Evolutionary conservation across 1,140 invertebrate genomes (phyloP).

Genomic region (Drosophila aff.): DNA sequence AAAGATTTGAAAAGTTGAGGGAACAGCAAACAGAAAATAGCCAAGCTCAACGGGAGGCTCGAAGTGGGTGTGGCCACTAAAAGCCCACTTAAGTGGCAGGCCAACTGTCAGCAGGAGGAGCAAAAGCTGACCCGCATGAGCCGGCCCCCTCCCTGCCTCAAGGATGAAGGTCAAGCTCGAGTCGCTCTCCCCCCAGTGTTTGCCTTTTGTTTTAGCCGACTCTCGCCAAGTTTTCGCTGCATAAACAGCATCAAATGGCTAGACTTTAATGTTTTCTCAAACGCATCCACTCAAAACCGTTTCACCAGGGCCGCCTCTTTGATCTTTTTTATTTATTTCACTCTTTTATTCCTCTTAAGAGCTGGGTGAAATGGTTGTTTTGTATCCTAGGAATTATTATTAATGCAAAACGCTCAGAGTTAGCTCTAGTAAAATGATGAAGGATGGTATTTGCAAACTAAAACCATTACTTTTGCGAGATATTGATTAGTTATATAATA

Average conservation of each 20-base stretch:
- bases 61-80: slow-evolving; percentile 47
- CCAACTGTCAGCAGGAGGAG: slow-evolving; percentile 34
- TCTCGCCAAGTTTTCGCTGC: slow-evolving; percentile 35
- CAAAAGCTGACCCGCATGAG: slow-evolving; percentile 40
- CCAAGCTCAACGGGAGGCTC: slow-evolving; percentile 18
- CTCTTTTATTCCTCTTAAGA: background rate
- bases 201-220: slow-evolving; percentile 37
- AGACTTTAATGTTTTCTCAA: slow-evolving; percentile 70
- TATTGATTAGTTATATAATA: no score
- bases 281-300: slow-evolving; percentile 67
- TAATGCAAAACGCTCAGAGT: background rate
- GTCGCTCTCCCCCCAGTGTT: slow-evolving; percentile 16
- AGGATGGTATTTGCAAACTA: no score
- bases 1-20: slow-evolving; percentile 41
- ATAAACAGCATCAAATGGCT: slow-evolving; percentile 56
- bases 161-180: slow-evolving; percentile 54
- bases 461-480: no score
- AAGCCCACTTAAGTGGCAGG: slow-evolving; percentile 63
- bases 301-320: slow-evolving; percentile 54
- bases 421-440: no score
- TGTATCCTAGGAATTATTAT: background rate
- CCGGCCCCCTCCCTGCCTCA: background rate
- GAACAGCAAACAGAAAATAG: slow-evolving; percentile 31
- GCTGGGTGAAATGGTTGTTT: background rate
- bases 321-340: slow-evolving; percentile 49